Base-by-base conservation (phyloP, 2,888 invertebrate species). In the Macrophya alboannulata region DNA sequence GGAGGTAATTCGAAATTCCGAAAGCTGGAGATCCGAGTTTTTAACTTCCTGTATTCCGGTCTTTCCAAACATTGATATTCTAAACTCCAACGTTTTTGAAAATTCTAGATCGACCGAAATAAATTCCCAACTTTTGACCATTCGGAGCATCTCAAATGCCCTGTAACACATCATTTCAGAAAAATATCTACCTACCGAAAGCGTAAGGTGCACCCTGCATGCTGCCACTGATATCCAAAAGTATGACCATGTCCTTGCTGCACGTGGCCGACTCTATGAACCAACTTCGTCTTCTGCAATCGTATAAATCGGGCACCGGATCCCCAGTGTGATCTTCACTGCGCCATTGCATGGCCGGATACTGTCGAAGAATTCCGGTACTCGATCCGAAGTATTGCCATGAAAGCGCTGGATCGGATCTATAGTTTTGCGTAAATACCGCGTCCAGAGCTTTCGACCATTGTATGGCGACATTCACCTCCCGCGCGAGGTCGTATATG, bases 351-450 rank as follows among this genome's bases (percentile, higher is more conserved):
- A 93, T 93, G 17, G 93, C 96, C 83, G 99, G 99, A 94, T 97
- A 99, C 92, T 98, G 97, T 9, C 99, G 95, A 90, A 99, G 95
- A 90, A 99, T 97, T 17, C 99, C 99, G 4, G 97, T 96, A 48
- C 98, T 96, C 89, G 98, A 98, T 45, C 99, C 99, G 93, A 99
- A 99, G 94, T 99, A 99, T 94, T 99, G 99, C 98, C 99, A 99
- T 0, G 97, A 97, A 55, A 99, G 94, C 0, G 98, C 97, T 0
- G 98, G 98, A 94, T 99, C 98, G 0, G 97, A 96, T 88, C 97
- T 95, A 92, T 97, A 98, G 94, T 99, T 99, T 91, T 97, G 96
- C 84, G 94, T 95, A 93, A 99, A 99, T 9, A 97, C 96, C 48
- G 96, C 95, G 90, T 99, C 98, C 83, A 99, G 95, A 25, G 95